Evolutionary conservation across 1,140 invertebrate species (phyloP), one percentile per base, ranked within the genome.

Genomic region (Tenebrio molitor): DNA sequence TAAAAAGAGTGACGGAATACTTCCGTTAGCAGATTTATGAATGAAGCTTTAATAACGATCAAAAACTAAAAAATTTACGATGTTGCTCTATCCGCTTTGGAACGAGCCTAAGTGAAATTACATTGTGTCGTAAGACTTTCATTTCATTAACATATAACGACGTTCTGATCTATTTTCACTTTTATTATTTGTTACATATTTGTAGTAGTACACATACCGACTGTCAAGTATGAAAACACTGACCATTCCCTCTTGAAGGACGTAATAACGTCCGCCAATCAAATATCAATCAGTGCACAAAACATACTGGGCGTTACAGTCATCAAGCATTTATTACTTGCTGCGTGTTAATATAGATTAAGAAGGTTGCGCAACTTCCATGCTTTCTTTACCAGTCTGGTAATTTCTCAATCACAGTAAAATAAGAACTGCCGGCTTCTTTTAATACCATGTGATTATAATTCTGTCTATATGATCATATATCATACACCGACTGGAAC

Each of bases 131-230:
- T 58, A 58, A 29, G 21, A 14, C 50, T 58, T 58, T 58, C 50
- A 58, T 58, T 58, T 58, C 50, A 58, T 58, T 58, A 58, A 25
- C 50, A 58, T 58, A 58, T 34, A 58, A 29, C 50, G 50, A 58
- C 50, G 50, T 17, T 23, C 50, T 58, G 50, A n/a, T 58, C 50
- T 15, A 58, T 58, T 58, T 58, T 58, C 50, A 58, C 50, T 58
- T 58, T 58, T 58, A 58, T 53, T 44, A 44, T 58, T 58, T 29
- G 23, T 29, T 58, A 29, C 50, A 58, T 58, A 58, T 58, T 58
- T 58, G 50, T 58, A 58, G 44, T 21, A 21, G 17, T 17, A 8
- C n/a, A 50, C n/a, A 50, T 50, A 19, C 17, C 17, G n/a, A 21
- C 21, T 8, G 14, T 58, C n/a, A 58, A 58, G 23, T 58, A 15